A percentile compares a stretch with the other conserved stretches of the same genome.
phyloP scores from a whole-genome alignment of 2,113 vertebrate genomes.

The Erpornis zantholeuca region DNA sequence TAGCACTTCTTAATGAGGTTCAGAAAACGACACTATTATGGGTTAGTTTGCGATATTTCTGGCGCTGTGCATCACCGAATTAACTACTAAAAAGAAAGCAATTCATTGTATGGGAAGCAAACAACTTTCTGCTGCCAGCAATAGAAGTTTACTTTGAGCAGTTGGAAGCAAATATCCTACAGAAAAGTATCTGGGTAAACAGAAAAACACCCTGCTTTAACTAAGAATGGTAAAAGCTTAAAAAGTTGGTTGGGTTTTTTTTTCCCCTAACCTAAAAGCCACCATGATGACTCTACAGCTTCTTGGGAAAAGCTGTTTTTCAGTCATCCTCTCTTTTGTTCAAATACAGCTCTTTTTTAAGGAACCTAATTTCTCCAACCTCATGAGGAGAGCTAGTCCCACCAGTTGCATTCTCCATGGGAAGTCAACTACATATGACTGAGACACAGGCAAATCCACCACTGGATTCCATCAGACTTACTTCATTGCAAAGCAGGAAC shows the following conservation, averaged over 20 bases:
- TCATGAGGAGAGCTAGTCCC: neutral
- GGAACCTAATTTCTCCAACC: neutral
- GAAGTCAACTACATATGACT: neutral
- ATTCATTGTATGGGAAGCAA: constrained; percentile 49
- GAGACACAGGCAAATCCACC: neutral
- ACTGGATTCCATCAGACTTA: neutral
- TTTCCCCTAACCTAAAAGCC: neutral
- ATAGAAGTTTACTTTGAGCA: constrained; percentile 35
- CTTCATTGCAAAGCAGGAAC: neutral
- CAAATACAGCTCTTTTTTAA: neutral
- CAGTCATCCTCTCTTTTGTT: neutral
- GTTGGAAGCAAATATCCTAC: constrained; percentile 10
- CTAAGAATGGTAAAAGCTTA: neutral
- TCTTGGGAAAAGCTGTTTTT: neutral
- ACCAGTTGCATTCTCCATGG: neutral
- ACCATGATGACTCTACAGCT: neutral
- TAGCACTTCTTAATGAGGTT: constrained; percentile 13
- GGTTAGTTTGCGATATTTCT: neutral
- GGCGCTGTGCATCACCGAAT: neutral
- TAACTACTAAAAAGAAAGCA: constrained; percentile 45
- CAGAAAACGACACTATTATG: neutral
- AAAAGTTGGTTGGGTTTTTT: neutral
- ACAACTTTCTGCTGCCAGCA: constrained; percentile 7
- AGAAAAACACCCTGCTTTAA: constrained; percentile 31
- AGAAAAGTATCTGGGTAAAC: constrained; percentile 30